Base-by-base conservation (phyloP, 2,113 vertebrate genomes). In the Clarias batrachus region DNA sequence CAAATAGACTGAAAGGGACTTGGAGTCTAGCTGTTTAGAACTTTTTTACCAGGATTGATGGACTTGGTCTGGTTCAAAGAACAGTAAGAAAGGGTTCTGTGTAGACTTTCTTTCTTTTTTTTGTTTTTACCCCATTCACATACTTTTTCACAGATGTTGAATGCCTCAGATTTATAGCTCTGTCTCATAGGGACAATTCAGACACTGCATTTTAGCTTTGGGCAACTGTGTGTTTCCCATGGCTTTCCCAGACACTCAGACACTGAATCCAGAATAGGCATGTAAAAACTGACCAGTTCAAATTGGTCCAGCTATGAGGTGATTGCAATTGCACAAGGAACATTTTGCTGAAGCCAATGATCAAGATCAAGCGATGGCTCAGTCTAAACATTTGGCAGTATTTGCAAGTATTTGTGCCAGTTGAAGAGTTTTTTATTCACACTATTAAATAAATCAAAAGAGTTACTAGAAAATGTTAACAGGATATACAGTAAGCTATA, bases 41-140 rank as follows among this genome's bases (percentile, higher is more conserved):
- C 23, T 33, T 68, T 54, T 33, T 68, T 54, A 12, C 65, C 9
- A 9, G 60, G 60, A 65, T 82, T 82, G 54, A 82, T 66, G 37
- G 37, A 65, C 60, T 82, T 48, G 37, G 19, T 81, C 6, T 48
- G 79, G 9, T 57, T 82, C 80, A 82, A 82, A 65, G 37, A 56
- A 48, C 37, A 27, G 62, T 65, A 3, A 54, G 13, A 70, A 68
- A 30, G 56, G 78, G 37, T 81, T 62, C 78, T 81, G 21, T 80
- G 78, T 27, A 62, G 30, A 25, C 57, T 23, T 30, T 13, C 30
- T 81, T 60, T 81, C 78, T 23, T 4, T 60, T 62, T 37, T 37
- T 37, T 37, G 2, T 80, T 79, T 30, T 59, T 30, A 30, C 48
- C 48, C 48, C 77, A 81, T 81, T 23, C 76, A 57, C 76, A 30